Percentiles rank a stretch among this genome's conserved stretches.
phyloP scores from a whole-genome alignment of 2,113 vertebrate species.

The Mormyrus lacerda region DNA sequence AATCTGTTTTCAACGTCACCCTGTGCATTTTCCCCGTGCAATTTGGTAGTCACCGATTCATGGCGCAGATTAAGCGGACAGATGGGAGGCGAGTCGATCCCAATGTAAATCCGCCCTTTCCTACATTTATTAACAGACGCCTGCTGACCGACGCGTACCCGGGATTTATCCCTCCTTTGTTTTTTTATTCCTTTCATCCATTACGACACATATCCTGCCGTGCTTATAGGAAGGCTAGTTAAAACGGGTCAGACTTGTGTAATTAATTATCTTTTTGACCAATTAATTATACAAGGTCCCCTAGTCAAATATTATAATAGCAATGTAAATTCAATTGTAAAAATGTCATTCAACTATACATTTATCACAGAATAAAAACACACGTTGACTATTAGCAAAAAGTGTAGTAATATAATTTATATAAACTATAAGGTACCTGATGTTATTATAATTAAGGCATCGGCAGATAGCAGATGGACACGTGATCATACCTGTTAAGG shows the following conservation, averaged over 20 bases:
- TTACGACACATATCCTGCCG: background rate
- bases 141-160: conserved; percentile 1
- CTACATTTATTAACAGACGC: conserved; percentile 1
- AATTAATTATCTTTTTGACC: conserved; percentile 8
- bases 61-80: conserved; percentile 10
- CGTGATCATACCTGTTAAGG: background rate
- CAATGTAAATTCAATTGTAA: background rate
- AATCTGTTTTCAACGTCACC: background rate
- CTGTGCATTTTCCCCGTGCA: background rate
- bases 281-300: background rate
- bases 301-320: background rate
- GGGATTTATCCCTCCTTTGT: background rate
- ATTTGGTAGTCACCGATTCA: background rate
- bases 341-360: background rate
- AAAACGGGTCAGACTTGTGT: background rate
- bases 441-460: background rate
- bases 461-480: background rate
- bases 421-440: background rate
- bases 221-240: background rate
- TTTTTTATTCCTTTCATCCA: background rate
- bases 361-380: background rate
- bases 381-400: background rate
- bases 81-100: conserved; percentile 8
- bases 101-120: conserved; percentile 13
- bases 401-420: background rate